Percentiles rank a stretch among this genome's conserved stretches.
These are phyloP conservation scores for Chaetogeoica ovagalla DNA, from an alignment of 2,888 invertebrate species.

Conservation along the genomic window DNA sequence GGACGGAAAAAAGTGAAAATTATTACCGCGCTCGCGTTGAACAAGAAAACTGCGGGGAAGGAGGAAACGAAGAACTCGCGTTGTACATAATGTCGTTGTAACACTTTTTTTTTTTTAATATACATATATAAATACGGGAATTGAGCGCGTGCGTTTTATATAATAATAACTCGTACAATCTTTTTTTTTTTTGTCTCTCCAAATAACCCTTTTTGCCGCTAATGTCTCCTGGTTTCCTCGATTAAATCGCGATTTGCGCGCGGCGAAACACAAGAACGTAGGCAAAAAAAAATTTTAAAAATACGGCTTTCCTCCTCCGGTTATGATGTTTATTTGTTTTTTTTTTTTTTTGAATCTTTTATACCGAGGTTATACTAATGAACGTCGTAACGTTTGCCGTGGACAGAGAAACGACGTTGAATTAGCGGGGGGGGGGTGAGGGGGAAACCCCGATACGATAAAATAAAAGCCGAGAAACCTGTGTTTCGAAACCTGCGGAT, in stretches of 20 bases:
- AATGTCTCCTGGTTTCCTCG: slow-evolving; percentile 46
- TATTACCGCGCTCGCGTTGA: slow-evolving; percentile 9
- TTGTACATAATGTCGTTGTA: slow-evolving; percentile 10
- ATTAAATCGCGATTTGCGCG: slow-evolving; percentile 30
- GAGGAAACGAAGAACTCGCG: slow-evolving; percentile 19
- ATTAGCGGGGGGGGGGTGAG: too few species aligned
- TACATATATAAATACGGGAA: slow-evolving; percentile 14
- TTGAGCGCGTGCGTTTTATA: slow-evolving; percentile 42
- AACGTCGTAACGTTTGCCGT: not conserved
- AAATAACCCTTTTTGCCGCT: not conserved
- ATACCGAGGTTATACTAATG: not conserved
- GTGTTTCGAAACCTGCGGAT: too few species aligned
- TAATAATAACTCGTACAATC: slow-evolving; percentile 9
- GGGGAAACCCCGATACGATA: too few species aligned
- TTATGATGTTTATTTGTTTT: not conserved
- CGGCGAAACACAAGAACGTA: slow-evolving; percentile 13
- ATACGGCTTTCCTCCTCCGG: not conserved
- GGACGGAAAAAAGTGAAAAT: slow-evolving; percentile 29
- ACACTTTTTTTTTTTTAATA: slow-evolving; percentile 9
- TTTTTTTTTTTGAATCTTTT: not conserved
- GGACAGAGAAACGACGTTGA: not conserved
- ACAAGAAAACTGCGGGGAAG: slow-evolving; percentile 8
- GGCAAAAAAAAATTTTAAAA: too few species aligned
- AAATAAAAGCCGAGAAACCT: too few species aligned
- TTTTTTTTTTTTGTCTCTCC: not conserved